These are phyloP conservation scores for Trichopoda pennipes DNA, from an alignment of 2,888 invertebrate species.

Conservation along the genomic window DNA sequence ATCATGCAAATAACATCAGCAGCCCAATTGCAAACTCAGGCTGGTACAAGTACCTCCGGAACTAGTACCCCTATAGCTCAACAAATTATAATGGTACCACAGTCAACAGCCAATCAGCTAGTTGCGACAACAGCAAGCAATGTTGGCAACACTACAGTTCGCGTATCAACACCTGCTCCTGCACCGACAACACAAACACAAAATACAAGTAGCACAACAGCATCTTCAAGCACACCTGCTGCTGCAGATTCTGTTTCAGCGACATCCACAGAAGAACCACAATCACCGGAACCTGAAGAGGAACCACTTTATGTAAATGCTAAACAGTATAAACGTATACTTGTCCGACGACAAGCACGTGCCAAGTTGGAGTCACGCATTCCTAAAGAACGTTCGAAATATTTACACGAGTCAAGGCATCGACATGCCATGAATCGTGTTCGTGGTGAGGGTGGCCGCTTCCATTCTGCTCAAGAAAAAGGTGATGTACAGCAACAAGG, in stretches of 20 bases:
- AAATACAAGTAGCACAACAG: constrained; percentile 56
- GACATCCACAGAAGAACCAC: constrained; percentile 72
- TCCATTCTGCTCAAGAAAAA: constrained; percentile 86
- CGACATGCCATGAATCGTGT: constrained; percentile 98
- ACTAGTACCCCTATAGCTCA: constrained; percentile 70
- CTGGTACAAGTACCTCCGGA: constrained; percentile 70
- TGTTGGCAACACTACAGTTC: constrained; percentile 59
- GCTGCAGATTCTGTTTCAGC: constrained; percentile 71
- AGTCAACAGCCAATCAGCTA: constrained; percentile 71
- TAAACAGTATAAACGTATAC: constrained; percentile 97
- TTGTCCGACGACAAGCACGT: constrained; percentile 95
- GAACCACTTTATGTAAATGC: constrained; percentile 99
- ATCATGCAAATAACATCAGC: constrained; percentile 79
- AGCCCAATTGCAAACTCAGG: constrained; percentile 73
- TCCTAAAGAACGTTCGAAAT: constrained; percentile 98
- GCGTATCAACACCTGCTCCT: constrained; percentile 63
- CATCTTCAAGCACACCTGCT: constrained; percentile 66
- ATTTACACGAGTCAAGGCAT: constrained; percentile 98
- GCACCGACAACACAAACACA: constrained; percentile 62
- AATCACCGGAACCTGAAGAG: constrained; percentile 85
- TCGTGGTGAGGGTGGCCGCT: constrained; percentile 97
- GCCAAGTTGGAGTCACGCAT: constrained; percentile 98
- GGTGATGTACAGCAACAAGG: constrained; percentile 70
- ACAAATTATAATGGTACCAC: constrained; percentile 78
- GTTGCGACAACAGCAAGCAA: constrained; percentile 63